Conservation (phyloP, 1,140 invertebrate species). For the Planococcus citri region DNA sequence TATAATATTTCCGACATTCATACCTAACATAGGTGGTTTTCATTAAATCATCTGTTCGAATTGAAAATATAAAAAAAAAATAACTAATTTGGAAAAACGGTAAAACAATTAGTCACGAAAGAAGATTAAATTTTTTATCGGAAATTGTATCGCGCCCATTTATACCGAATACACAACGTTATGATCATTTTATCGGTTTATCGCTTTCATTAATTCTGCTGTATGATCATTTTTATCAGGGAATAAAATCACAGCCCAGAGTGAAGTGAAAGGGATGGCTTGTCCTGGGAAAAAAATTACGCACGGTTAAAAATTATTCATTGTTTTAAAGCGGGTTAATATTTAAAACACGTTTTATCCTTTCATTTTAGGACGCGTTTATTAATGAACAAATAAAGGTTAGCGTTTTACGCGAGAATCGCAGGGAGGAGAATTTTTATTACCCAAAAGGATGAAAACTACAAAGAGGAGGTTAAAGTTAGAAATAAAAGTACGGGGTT, state of each 20-base stretch:
- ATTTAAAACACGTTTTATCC: background rate
- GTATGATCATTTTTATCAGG: background rate
- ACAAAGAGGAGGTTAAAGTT: conserved; percentile 2
- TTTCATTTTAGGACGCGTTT: conserved; percentile 6
- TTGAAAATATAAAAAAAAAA: background rate
- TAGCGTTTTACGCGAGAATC: background rate
- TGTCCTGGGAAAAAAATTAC: background rate
- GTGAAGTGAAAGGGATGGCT: too few species aligned
- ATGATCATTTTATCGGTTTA: background rate
- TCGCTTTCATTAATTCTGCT: background rate
- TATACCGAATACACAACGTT: too few species aligned
- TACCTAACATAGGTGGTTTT: background rate
- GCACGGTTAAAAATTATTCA: background rate
- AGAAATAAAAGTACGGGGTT: background rate
- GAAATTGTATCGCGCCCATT: background rate
- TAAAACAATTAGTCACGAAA: background rate
- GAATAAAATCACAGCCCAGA: background rate
- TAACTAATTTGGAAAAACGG: background rate
- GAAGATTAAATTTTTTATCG: background rate
- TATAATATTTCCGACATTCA: background rate
- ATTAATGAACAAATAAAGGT: background rate
- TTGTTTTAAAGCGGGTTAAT: conserved; percentile 1
- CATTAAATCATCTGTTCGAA: background rate
- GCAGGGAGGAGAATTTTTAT: background rate
- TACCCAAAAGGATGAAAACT: conserved; percentile 2